Conservation (phyloP, 2,888 invertebrate genomes). For the Agonum fuliginosum region DNA sequence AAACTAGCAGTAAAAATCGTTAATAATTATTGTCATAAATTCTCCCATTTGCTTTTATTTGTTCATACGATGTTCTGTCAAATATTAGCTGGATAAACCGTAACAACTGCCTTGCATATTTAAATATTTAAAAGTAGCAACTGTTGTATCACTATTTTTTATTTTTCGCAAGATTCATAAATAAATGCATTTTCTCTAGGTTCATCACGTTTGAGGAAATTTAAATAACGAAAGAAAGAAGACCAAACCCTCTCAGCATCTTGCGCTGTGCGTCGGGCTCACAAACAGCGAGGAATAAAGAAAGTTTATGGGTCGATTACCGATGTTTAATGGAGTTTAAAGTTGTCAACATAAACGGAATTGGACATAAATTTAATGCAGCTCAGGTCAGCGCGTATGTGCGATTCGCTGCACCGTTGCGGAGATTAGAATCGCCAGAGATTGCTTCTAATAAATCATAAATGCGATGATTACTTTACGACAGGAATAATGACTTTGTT, state of each 20-base stretch:
- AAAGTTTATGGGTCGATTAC: slow-evolving; percentile 67
- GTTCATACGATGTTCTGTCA: too few species aligned
- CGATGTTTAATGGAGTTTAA: slow-evolving; percentile 69
- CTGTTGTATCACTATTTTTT: too few species aligned
- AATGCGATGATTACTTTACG: slow-evolving; percentile 41
- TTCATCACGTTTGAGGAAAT: background rate
- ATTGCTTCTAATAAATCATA: slow-evolving; percentile 48
- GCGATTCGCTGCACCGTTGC: slow-evolving; percentile 44
- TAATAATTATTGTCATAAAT: too few species aligned
- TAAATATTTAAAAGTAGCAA: too few species aligned
- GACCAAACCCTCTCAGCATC: background rate
- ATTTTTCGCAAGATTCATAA: too few species aligned
- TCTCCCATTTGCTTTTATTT: too few species aligned
- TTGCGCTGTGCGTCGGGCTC: slow-evolving; percentile 37
- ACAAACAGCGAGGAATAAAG: slow-evolving; percentile 67
- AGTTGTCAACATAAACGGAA: slow-evolving; percentile 69
- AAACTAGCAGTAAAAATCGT: too few species aligned
- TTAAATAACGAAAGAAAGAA: background rate
- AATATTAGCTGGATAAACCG: too few species aligned
- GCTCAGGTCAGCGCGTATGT: slow-evolving; percentile 62
- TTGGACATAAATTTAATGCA: slow-evolving; percentile 68
- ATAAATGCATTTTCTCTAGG: too few species aligned
- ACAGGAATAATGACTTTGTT: too few species aligned
- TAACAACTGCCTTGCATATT: too few species aligned
- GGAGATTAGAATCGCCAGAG: slow-evolving; percentile 49